phyloP scores from a whole-genome alignment of 2,113 vertebrate genomes.

The Atlantisia rogersi region DNA sequence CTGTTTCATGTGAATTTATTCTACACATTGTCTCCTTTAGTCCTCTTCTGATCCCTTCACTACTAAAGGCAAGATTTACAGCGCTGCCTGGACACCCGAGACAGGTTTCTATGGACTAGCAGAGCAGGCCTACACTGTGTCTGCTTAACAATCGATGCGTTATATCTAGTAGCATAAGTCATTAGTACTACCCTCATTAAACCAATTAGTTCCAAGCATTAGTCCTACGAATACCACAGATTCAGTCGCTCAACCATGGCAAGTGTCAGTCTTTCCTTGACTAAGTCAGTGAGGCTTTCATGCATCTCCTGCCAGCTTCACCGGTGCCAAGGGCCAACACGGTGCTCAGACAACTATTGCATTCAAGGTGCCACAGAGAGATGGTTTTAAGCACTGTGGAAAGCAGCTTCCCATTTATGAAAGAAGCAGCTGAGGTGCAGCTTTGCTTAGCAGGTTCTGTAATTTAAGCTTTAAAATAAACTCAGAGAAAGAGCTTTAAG shows the following conservation, averaged over 20 bases:
- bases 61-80: background rate
- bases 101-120: background rate
- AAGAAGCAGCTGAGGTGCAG: background rate
- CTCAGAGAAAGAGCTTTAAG: background rate
- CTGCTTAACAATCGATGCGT: constrained; percentile 1
- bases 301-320: background rate
- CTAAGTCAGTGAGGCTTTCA: background rate
- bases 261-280: background rate
- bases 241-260: background rate
- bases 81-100: background rate
- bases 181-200: constrained; percentile 19
- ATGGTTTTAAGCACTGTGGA: background rate
- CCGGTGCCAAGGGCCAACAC: background rate
- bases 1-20: background rate
- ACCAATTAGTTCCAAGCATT: constrained; percentile 17
- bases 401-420: background rate
- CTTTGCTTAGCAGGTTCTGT: background rate
- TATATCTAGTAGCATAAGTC: background rate
- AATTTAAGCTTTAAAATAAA: background rate
- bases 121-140: background rate
- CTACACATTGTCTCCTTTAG: background rate
- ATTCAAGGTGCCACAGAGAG: background rate
- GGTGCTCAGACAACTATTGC: background rate
- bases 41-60: background rate
- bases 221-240: background rate